A percentile compares a stretch with the other conserved stretches of the same genome.
These are phyloP conservation scores for Holacanthella duospinosa DNA, from an alignment of 2,888 invertebrate genomes.

Conservation along the genomic window DNA sequence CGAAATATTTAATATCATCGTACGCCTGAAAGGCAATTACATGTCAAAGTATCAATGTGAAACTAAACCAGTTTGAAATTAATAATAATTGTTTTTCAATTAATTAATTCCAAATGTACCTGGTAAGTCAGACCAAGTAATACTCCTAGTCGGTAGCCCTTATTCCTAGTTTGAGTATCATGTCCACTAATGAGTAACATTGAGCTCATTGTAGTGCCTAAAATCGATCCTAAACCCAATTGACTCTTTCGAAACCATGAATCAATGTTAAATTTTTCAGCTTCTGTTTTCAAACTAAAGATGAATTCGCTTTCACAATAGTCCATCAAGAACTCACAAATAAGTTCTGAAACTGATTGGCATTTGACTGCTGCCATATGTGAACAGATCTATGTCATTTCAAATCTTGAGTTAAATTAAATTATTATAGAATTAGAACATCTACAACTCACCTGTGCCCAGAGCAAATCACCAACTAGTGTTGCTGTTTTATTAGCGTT, in stretches of 20 bases:
- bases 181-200: slow-evolving; percentile 16
- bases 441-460: slow-evolving; percentile 5
- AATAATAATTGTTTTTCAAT: no score
- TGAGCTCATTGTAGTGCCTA: slow-evolving; percentile 14
- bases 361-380: slow-evolving; percentile 19
- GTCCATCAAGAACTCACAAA: slow-evolving; percentile 15
- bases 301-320: slow-evolving; percentile 20
- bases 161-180: slow-evolving; percentile 1
- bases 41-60: background rate
- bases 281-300: slow-evolving; percentile 4
- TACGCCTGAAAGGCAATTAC: background rate
- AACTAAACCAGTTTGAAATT: background rate
- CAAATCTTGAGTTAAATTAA: no score
- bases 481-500: slow-evolving; percentile 17
- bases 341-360: slow-evolving; percentile 9
- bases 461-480: slow-evolving; percentile 15
- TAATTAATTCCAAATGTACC: slow-evolving; percentile 4
- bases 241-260: slow-evolving; percentile 10
- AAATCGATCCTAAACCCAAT: slow-evolving; percentile 12
- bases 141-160: slow-evolving; percentile 11
- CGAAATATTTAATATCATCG: no score
- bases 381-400: slow-evolving; percentile 11
- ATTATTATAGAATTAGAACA: no score
- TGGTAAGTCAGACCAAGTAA: slow-evolving; percentile 15
- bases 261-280: slow-evolving; percentile 9